Evolutionary conservation across 2,888 invertebrate genomes (phyloP), one percentile per base, ranked within the genome.

Genomic region (Gortyna flavago): DNA sequence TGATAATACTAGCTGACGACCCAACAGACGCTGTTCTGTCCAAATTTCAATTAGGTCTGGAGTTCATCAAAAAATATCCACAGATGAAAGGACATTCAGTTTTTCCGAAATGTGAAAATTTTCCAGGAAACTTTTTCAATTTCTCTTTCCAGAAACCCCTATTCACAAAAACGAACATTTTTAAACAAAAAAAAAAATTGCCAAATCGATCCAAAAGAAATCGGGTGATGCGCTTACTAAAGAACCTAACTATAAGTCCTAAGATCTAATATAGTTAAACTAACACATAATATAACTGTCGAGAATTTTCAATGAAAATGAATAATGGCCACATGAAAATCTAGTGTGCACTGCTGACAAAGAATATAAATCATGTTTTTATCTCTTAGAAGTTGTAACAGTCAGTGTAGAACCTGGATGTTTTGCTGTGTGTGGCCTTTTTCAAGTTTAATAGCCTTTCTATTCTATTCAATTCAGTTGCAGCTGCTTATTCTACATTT

Each of bases 291-390:
- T 35, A 68, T 29, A 32, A 59, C 25, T 61, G 57, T 71, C 57
- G 32, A 29, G 13, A 68, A 68, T 62, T 51, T 83, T 70, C 29
- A 72, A 48, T 73, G 59, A 69, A 69, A 72, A 41, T 72, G 59
- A 81, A 79, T 32, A 70, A 72, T 79, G 59, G 44, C 11, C 18
- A 16, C 16, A 54, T 69, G 65, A 84, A 61, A 73, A 79, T 66
- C 32, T 65, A 72, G 16, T 69, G 38, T 65, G 59, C 29, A 68
- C 44, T 65, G 54, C 72, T 72, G 57, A 69, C 64, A 70, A 48
- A 59, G 73, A 54, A 59, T 44, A 79, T 79, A 80, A 72, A 72
- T 84, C 54, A 70, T 35, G 38, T 51, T 79, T 81, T 80, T 79
- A 72, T 79, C 66, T 78, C 11, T 16, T 72, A 62, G 4, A 51